Evolutionary conservation across 2,113 vertebrate species (phyloP), one percentile per base, ranked within the genome.

Genomic region (Alethe castanea): DNA sequence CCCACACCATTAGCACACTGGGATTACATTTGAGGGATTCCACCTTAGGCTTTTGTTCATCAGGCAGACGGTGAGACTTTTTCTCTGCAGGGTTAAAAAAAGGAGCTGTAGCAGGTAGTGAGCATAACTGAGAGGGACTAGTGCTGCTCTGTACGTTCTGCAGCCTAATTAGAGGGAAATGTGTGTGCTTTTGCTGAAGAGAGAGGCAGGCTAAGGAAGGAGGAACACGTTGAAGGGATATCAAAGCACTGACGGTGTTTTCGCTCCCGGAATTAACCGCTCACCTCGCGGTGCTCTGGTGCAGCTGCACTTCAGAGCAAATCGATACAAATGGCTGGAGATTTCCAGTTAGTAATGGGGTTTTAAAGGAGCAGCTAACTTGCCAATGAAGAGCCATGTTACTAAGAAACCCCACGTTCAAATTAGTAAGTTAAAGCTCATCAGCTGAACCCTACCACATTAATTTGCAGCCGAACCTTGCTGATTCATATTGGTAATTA

Each of bases 131-230:
- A 96, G 89, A 92, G 96, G 81, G 62, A 71, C 96, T 97, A 92
- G 97, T 95, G 96, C 96, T 85, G 88, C 96, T 97, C 94, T 62
- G 82, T 92, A 94, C 78, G 7, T 90, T 96, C 94, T 71, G 78
- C 90, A 95, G 96, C 90, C 97, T 97, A 97, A 98, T 98, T 97
- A 98, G 97, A 95, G 96, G 92, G 70, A 98, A 98, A 96, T 85
- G 82, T 82, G 73, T 95, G 88, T 96, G 96, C 95, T 97, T 95
- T 98, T 96, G 94, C 92, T 95, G 87, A 92, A 84, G 90, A 97
- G 74, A 94, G 89, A 81, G 70, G 17, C 57, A 73, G 93, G 88
- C 61, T 91, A 66, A 96, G 94, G 90, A 47, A 81, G 85, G 92
- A 97, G 90, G 81, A 92, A 82, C 79, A 33, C 18, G 6, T 48